Evolutionary conservation across 1,140 invertebrate species (phyloP).

Genomic region (Conopomorpha cramerella): DNA sequence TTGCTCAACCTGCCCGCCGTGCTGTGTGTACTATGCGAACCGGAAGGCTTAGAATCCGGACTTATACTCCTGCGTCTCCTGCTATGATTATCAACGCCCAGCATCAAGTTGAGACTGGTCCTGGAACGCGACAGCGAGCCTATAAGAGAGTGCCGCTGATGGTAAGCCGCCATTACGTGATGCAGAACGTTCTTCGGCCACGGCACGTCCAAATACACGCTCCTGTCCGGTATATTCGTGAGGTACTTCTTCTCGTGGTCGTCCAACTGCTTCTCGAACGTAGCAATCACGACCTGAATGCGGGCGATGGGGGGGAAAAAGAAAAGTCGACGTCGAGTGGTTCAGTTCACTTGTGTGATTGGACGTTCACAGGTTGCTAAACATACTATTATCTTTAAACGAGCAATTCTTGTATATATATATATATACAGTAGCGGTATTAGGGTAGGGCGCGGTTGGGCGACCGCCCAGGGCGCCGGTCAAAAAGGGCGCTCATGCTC

Average conservation of each 20-base stretch:
- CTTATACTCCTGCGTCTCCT: conserved; percentile 29
- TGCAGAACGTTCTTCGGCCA: conserved; percentile 57
- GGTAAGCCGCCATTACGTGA: conserved; percentile 50
- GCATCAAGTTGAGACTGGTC: conserved; percentile 49
- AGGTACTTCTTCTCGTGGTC: conserved; percentile 59
- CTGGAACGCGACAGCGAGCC: conserved; percentile 56
- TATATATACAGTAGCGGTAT: no score
- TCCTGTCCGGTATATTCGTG: conserved; percentile 41
- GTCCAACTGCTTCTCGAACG: conserved; percentile 46
- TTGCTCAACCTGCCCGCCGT: conserved; percentile 31
- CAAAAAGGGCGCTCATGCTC: no score
- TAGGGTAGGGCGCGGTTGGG: no score
- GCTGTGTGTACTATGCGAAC: conserved; percentile 20
- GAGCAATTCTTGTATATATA: no score
- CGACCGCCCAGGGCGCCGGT: no score
- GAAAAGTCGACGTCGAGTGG: no score
- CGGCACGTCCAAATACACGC: conserved; percentile 33
- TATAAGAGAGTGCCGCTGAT: conserved; percentile 55
- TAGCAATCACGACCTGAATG: conserved; percentile 32
- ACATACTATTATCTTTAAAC: no score
- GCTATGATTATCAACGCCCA: conserved; percentile 19
- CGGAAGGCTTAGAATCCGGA: conserved; percentile 22
- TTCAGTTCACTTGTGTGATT: no score
- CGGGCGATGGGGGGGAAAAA: conserved; percentile 13
- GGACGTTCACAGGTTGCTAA: no score